Base-by-base conservation (phyloP, 2,888 invertebrate species). In the Pantelozetes paolii region DNA sequence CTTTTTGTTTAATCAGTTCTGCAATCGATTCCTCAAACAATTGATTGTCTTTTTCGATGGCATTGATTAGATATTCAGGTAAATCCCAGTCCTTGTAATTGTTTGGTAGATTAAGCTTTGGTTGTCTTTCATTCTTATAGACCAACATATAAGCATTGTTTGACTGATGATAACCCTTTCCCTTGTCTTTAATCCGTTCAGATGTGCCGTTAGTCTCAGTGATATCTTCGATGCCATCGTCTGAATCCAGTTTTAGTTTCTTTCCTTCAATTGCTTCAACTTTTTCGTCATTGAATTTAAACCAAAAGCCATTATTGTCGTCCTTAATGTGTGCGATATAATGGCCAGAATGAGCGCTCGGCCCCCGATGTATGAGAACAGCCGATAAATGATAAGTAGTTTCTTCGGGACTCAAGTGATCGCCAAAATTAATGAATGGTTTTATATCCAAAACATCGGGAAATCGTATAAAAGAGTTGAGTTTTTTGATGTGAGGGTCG, bases 361-460 rank as follows among this genome's bases (percentile, higher is more conserved):
- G 84, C 1, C 88, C 89, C 78, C 86, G 85, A 79, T 89, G 89
- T 76, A 88, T 86, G 62, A 89, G 82, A 74, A 88, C 88, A 5
- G 88, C 88, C 50, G 84, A 85, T 62, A 89, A 83, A 77, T 86
- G 85, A 78, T 88, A 89, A 64, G 84, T 76, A 26, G 71, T 62
- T 18, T 74, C 64, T 57, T 77, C 67, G 74, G 45, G 23, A 5
- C 32, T 32, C 40, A 23, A 23, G 20, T n/a, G 32, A 11, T 6
- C 23, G 30, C n/a, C 42, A 15, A n/a, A 15, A 15, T 62, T 32
- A 6, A 76, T 26, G 77, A 83, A 85, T 76, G 83, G 80, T 48
- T 84, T 83, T 86, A 88, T 86, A 77, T 88, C 86, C 26, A 88
- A 80, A 2, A 83, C 82, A 78, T 87, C 86, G 0, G 87, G 87